Evolutionary conservation across 2,113 vertebrate genomes (phyloP), one percentile per base, ranked within the genome.

Genomic region (Myotis yumanensis): DNA sequence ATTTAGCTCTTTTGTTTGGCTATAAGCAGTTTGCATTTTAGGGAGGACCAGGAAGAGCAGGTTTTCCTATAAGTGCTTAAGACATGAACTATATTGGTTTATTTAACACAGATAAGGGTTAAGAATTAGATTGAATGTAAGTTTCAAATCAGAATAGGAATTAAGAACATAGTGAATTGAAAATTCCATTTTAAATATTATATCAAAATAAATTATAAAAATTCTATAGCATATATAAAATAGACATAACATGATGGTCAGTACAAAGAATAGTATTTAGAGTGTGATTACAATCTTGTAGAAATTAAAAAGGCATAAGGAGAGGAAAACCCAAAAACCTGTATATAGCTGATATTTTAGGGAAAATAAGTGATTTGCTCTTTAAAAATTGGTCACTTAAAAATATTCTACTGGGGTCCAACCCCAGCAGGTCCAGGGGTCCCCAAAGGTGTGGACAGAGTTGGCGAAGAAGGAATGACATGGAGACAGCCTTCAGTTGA

Each of bases 61-160:
- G 20, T 4, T 79, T 92, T 84, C 43, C 25, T 46, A 28, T 7
- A 79, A 40, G 52, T 73, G 6, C 35, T 40, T 62, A 54, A 79
- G 79, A 59, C 23, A 59, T 82, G 35, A 77, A 75, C 11, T 81
- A 0, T 43, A 37, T 48, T 86, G 14, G 32, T 51, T 95, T 91
- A 22, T 85, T 93, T 77, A 82, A 71, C 32, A 66, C 9, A 59
- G 57, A 11, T 57, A 35, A 92, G 30, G 17, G 4, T 85, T 86
- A 73, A 90, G 28, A n/a, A 92, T 94, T 86, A 92, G 62, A 20
- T 25, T 37, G 35, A 82, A 81, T 91, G 64, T 17, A 82, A 72
- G 79, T 89, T 82, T 86, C 22, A 94, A 82, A 51, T 91, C 28
- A 91, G 51, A 86, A 68, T 82, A 76, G 46, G 16, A 62, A 57